Evolutionary conservation across 2,888 invertebrate species (phyloP).

Genomic region (Pristionchus arcanus): DNA sequence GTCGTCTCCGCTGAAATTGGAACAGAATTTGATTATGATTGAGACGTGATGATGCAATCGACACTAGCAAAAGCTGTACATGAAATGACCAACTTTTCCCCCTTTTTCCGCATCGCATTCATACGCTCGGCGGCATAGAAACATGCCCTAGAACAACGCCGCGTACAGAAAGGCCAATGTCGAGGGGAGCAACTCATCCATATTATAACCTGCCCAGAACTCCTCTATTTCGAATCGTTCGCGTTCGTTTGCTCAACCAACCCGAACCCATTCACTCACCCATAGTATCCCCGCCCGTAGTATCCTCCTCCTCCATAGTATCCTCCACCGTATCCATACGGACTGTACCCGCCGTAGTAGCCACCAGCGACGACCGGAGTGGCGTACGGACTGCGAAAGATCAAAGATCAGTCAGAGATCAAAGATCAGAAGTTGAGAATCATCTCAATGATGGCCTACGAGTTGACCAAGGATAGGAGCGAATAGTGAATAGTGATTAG

Average conservation of each 20-base stretch:
- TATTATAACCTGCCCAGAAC: no score
- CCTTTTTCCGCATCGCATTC: no score
- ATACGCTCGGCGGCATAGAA: no score
- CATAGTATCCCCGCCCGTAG: slow-evolving; percentile 40
- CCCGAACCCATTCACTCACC: no score
- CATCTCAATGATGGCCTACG: no score
- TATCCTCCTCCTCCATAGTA: slow-evolving; percentile 31
- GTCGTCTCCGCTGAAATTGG: not conserved
- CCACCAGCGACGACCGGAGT: not conserved
- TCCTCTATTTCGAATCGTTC: no score
- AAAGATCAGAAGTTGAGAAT: not conserved
- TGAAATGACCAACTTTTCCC: no score
- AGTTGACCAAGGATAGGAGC: no score
- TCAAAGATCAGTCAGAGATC: not conserved
- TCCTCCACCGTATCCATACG: not conserved
- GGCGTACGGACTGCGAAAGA: not conserved
- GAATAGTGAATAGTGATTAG: no score
- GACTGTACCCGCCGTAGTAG: slow-evolving; percentile 20
- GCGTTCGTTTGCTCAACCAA: no score
- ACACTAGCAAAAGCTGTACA: not conserved
- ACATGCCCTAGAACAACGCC: no score
- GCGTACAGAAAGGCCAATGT: not conserved
- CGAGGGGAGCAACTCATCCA: not conserved
- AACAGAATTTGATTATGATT: not conserved
- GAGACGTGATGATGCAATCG: not conserved